phyloP scores from a whole-genome alignment of 2,113 vertebrate species.

The Pipa parva region DNA sequence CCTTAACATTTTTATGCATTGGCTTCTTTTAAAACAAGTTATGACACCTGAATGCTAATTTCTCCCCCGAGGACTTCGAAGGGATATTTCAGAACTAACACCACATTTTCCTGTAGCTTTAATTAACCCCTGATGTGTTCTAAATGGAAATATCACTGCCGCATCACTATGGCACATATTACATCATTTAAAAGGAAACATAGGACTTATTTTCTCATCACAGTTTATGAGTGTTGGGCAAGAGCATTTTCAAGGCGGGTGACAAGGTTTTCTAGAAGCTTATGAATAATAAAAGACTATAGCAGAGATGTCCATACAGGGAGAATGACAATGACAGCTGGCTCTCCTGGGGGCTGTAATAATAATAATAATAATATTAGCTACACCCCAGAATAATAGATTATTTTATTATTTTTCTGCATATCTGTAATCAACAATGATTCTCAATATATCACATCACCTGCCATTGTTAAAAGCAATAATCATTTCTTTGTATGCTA shows the following conservation, averaged over 20 bases:
- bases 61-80: too few species aligned
- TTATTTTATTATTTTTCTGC: neutral
- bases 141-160: constrained; percentile 20
- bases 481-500: too few species aligned
- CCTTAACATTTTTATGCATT: too few species aligned
- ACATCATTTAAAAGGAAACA: constrained; percentile 18
- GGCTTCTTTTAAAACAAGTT: too few species aligned
- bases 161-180: neutral
- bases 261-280: neutral
- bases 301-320: neutral
- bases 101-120: constrained; percentile 40
- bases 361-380: neutral
- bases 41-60: too few species aligned
- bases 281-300: constrained; percentile 16
- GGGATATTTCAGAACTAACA: too few species aligned
- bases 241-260: constrained; percentile 22
- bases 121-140: constrained; percentile 45
- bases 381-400: neutral
- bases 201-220: constrained; percentile 13
- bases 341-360: neutral
- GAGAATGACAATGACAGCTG: neutral
- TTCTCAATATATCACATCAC: too few species aligned
- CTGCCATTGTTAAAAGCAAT: neutral
- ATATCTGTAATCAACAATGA: too few species aligned
- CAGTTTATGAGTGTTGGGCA: neutral